Percentiles rank a stretch among this genome's conserved stretches.
phyloP scores from a whole-genome alignment of 2,888 invertebrate genomes.

The Fissipunctia ypsillon region DNA sequence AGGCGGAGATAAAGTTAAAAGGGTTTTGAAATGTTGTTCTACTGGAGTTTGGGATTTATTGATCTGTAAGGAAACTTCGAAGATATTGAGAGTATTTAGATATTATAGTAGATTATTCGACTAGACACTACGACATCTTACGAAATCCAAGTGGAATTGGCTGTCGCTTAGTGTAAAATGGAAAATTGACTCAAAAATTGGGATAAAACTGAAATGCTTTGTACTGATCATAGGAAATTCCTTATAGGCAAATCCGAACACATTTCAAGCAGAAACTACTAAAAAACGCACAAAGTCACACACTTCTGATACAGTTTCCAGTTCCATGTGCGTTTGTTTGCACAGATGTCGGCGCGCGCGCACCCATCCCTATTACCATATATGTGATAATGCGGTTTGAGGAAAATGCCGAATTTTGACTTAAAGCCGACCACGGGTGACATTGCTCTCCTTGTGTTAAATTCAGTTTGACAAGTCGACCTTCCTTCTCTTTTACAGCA shows the following conservation, averaged over 20 bases:
- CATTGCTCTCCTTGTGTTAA: constrained; percentile 75
- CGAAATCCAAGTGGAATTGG: not conserved
- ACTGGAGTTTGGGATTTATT: constrained; percentile 17
- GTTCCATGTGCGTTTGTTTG: constrained; percentile 73
- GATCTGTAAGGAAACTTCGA: constrained; percentile 2
- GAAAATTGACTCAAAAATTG: not conserved
- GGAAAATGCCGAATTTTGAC: constrained; percentile 84
- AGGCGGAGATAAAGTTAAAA: constrained; percentile 39
- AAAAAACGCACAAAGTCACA: not conserved
- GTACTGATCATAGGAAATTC: not conserved
- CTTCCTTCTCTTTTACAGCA: constrained; percentile 41
- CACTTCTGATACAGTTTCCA: constrained; percentile 77
- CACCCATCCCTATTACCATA: constrained; percentile 84
- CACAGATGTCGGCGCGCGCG: constrained; percentile 79
- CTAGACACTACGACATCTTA: not conserved
- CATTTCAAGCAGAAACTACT: not conserved
- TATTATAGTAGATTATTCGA: not conserved
- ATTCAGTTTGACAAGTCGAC: constrained; percentile 56
- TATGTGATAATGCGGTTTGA: constrained; percentile 82
- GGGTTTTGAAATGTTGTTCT: constrained; percentile 32
- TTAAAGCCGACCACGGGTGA: constrained; percentile 78
- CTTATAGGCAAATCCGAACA: not conserved
- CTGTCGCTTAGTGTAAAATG: too few relatives aligned
- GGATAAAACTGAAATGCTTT: too few relatives aligned
- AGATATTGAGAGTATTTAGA: not conserved